Evolutionary conservation across 2,797 vertebrate species (phyloP).

Genomic region (Microctenopoma lineatum): DNA sequence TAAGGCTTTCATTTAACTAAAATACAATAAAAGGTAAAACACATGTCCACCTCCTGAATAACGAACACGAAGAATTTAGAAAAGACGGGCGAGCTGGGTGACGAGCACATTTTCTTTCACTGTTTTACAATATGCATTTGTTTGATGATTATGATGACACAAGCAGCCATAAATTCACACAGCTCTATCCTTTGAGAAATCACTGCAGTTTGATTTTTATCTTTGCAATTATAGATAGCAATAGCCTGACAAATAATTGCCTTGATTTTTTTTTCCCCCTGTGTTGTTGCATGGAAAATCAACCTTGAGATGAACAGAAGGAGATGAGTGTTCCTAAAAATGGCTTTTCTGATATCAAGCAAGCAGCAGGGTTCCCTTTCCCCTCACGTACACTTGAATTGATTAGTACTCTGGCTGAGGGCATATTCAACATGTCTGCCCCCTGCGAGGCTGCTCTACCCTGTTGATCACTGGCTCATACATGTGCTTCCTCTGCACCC

Average conservation of each 20-base stretch:
- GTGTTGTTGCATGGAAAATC: conserved; percentile 75
- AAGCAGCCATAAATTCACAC: conserved; percentile 68
- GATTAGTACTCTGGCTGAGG: conserved; percentile 80
- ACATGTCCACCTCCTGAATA: conserved; percentile 14
- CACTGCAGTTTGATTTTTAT: conserved; percentile 78
- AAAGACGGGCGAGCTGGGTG: conserved; percentile 22
- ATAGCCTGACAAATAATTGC: conserved; percentile 79
- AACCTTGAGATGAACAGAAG: conserved; percentile 77
- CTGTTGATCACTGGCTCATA: conserved; percentile 79
- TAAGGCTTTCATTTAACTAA: conserved; percentile 15
- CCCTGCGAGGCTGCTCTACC: conserved; percentile 73
- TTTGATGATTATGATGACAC: conserved; percentile 77
- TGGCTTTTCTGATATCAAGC: conserved; percentile 77
- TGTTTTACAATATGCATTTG: conserved; percentile 54
- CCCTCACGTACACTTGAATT: conserved; percentile 81
- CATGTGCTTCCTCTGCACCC: conserved; percentile 71
- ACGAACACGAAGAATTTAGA: conserved; percentile 26
- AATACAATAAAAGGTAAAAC: conserved; percentile 10
- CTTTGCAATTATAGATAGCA: conserved; percentile 81
- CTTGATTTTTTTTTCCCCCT: conserved; percentile 63
- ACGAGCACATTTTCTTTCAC: conserved; percentile 38
- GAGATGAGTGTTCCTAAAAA: conserved; percentile 79
- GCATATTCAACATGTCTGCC: conserved; percentile 82
- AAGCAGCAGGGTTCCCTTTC: conserved; percentile 77
- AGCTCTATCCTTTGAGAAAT: conserved; percentile 77